phyloP scores from a whole-genome alignment of 2,113 vertebrate species.

The Bothrops jararaca region DNA sequence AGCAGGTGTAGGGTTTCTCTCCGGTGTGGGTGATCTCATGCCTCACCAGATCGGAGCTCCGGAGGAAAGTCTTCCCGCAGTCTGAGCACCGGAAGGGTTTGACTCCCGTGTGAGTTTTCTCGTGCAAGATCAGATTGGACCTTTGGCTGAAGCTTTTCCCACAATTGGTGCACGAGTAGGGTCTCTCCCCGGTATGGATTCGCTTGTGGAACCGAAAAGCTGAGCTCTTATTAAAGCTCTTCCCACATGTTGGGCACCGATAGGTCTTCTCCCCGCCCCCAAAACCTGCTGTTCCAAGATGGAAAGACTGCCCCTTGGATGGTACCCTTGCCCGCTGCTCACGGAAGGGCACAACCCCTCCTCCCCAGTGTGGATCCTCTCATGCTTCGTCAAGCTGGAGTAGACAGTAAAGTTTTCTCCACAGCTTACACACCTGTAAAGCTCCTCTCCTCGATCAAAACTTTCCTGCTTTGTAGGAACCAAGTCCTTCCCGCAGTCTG shows the following conservation, averaged over 20 bases:
- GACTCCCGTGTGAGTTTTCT: constrained; percentile 62
- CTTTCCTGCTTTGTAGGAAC: background rate
- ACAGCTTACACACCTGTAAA: constrained; percentile 73
- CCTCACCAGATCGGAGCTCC: constrained; percentile 58
- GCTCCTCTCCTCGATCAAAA: constrained; percentile 35
- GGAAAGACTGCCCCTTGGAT: background rate
- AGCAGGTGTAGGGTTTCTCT: constrained; percentile 28
- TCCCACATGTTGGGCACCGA: constrained; percentile 54
- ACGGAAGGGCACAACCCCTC: background rate
- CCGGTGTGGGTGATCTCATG: constrained; percentile 46
- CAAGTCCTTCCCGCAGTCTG: background rate
- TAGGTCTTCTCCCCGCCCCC: constrained; percentile 36
- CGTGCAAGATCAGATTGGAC: constrained; percentile 58
- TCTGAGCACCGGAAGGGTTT: constrained; percentile 58
- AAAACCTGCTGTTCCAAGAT: background rate
- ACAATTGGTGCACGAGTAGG: constrained; percentile 53
- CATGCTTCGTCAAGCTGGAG: constrained; percentile 78
- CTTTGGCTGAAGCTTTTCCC: constrained; percentile 61
- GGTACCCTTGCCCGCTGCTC: background rate
- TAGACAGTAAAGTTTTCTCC: constrained; percentile 78
- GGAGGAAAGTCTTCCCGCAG: constrained; percentile 61
- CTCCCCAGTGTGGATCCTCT: constrained; percentile 72
- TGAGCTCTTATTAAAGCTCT: constrained; percentile 56
- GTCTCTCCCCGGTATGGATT: constrained; percentile 50
- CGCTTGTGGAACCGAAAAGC: constrained; percentile 57